Percentiles rank a stretch among this genome's conserved stretches.
These are phyloP conservation scores for Pomacea canaliculata DNA, from an alignment of 2,888 invertebrate genomes.

Conservation along the genomic window DNA sequence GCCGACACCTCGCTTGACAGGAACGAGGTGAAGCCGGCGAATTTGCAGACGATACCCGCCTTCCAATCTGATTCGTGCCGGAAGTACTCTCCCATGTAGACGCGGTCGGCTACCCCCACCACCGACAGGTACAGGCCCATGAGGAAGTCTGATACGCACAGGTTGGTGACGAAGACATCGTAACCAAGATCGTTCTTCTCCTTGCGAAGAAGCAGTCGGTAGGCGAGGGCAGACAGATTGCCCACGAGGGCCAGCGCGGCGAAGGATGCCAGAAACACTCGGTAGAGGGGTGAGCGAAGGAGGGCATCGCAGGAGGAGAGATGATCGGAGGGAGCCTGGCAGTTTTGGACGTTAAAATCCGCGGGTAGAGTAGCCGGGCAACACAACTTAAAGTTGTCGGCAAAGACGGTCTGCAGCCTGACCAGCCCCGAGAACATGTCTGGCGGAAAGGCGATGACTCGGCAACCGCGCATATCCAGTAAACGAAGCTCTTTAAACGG, in stretches of 20 bases:
- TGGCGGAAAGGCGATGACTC: not conserved
- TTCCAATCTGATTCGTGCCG: conserved; percentile 20
- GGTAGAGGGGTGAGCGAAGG: conserved; percentile 21
- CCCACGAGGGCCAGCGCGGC: conserved; percentile 22
- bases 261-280: conserved; percentile 21
- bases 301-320: conserved; percentile 27
- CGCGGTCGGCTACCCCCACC: conserved; percentile 22
- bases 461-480: conserved; percentile 12
- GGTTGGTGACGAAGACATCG: conserved; percentile 24
- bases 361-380: not conserved
- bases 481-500: conserved; percentile 4
- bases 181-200: not conserved
- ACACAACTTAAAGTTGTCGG: conserved; percentile 10
- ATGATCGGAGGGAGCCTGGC: conserved; percentile 26
- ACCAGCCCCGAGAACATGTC: not conserved
- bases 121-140: conserved; percentile 31
- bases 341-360: conserved; percentile 3
- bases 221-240: conserved; percentile 22
- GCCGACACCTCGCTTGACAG: conserved; percentile 28
- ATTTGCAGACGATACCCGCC: conserved; percentile 7
- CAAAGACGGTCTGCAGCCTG: not conserved
- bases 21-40: conserved; percentile 23
- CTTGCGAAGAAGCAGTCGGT: not conserved
- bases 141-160: conserved; percentile 26
- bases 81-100: conserved; percentile 19